Evolutionary conservation across 2,888 invertebrate genomes (phyloP), one percentile per base, ranked within the genome.

Genomic region (Diploptera punctata): DNA sequence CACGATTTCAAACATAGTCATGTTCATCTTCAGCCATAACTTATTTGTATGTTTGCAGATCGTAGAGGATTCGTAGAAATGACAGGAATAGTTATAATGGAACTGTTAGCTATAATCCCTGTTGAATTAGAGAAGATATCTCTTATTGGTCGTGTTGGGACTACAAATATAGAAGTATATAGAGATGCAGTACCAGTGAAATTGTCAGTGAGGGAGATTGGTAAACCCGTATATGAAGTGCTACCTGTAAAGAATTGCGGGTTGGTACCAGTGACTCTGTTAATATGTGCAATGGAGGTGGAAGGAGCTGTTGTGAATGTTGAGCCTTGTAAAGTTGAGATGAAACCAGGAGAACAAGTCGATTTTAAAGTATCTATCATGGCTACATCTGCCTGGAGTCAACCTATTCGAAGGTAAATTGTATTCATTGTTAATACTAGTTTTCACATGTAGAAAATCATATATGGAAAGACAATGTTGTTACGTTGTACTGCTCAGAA

Each of bases 161-260:
- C 26, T 16, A 47, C 65, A 4, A 44, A n/a, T 24, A n/a, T 65
- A 24, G 65, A n/a, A 18, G 3, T 65, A 1, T 26, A 19, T 3
- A 5, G 43, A 7, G 4, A 18, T 7, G 21, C 10, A 0, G 18
- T 26, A 7, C 65, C 65, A 3, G 7, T 65, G 10, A 19, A 29
- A 18, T 21, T 65, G 0, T 21, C 9, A 7, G 21, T 29, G 13
- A 65, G 3, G n/a, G 29, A n/a, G 13, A 21, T 38, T 7, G 65
- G 65, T 2, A 44, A 44, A 24, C 24, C 24, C n/a, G 47, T 16
- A 2, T 33, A 1, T 9, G n/a, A 38, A 1, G 2, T 1, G 4
- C 18, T 65, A 18, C 65, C 65, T 43, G 4, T 65, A 21, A 65
- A 44, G 18, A 65, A 65, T 26, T 19, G 7, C 18, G 47, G 65